phyloP scores from a whole-genome alignment of 2,797 vertebrate species.

The Cynodonichthys magdalenae region DNA sequence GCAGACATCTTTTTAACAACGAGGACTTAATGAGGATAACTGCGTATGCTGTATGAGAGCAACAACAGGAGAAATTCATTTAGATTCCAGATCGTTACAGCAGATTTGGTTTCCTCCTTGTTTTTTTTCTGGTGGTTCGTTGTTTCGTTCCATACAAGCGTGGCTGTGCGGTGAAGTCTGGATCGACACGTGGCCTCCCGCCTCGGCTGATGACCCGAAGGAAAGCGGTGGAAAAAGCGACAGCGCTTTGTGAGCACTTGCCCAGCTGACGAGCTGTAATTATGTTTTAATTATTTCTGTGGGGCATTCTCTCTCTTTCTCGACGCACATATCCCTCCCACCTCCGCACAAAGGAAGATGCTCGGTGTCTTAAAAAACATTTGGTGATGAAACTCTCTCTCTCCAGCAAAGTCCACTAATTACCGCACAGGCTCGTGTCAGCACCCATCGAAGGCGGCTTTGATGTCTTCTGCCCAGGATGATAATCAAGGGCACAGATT shows the following conservation, averaged over 20 bases:
- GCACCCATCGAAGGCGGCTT: constrained; percentile 65
- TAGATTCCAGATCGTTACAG: constrained; percentile 11
- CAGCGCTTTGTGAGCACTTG: constrained; percentile 82
- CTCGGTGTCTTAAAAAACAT: constrained; percentile 78
- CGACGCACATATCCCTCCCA: not conserved
- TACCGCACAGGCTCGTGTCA: constrained; percentile 64
- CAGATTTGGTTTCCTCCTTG: constrained; percentile 19
- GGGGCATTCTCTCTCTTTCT: constrained; percentile 63
- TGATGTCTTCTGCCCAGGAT: constrained; percentile 69
- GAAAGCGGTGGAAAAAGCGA: constrained; percentile 56
- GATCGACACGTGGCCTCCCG: constrained; percentile 47
- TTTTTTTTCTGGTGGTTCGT: constrained; percentile 29
- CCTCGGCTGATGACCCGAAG: constrained; percentile 58
- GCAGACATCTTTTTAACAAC: constrained; percentile 43
- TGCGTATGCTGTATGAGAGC: not conserved
- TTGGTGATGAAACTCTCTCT: constrained; percentile 73
- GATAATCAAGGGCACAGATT: constrained; percentile 66
- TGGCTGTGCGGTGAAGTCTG: constrained; percentile 40
- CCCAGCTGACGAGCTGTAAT: constrained; percentile 82
- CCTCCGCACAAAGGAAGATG: constrained; percentile 70
- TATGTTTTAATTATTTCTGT: constrained; percentile 83
- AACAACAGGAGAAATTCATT: constrained; percentile 19
- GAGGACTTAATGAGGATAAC: constrained; percentile 33
- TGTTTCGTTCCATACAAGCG: constrained; percentile 18
- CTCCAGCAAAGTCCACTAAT: constrained; percentile 71